Conservation (phyloP, 2,113 vertebrate genomes). For the Mystacornis crossleyi region DNA sequence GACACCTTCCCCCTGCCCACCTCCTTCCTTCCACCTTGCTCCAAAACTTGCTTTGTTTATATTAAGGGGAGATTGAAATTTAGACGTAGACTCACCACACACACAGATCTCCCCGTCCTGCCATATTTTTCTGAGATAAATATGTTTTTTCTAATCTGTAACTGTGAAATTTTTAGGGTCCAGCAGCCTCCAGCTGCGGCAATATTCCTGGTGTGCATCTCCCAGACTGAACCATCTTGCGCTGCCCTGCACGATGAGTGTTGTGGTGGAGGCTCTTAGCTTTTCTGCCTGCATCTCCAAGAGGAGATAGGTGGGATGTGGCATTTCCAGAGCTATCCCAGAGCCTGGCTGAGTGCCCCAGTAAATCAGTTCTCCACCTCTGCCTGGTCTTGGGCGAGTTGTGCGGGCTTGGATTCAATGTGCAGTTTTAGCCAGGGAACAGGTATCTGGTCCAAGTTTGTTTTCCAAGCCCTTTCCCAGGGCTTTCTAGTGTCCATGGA, state of each 20-base stretch:
- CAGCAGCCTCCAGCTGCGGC: not conserved
- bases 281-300: not conserved
- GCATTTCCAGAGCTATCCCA: not conserved
- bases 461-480: not conserved
- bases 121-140: not conserved
- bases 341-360: not conserved
- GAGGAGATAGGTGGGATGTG: not conserved
- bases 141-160: not conserved
- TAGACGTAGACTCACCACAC: not conserved
- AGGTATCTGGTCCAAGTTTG: not conserved
- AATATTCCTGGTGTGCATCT: not conserved
- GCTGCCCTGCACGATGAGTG: not conserved
- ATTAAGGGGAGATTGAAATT: not conserved
- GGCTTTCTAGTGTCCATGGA: not conserved
- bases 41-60: not conserved
- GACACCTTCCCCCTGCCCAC: not conserved
- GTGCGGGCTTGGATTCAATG: fast-evolving
- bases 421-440: not conserved
- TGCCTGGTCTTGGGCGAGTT: not conserved
- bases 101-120: not conserved
- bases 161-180: not conserved
- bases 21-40: not conserved
- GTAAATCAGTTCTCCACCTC: not conserved
- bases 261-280: not conserved
- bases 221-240: not conserved